A percentile compares a stretch with the other conserved stretches of the same genome.
These are phyloP conservation scores for Leptobrachium leishanense DNA, from an alignment of 2,113 vertebrate species.

Conservation along the genomic window DNA sequence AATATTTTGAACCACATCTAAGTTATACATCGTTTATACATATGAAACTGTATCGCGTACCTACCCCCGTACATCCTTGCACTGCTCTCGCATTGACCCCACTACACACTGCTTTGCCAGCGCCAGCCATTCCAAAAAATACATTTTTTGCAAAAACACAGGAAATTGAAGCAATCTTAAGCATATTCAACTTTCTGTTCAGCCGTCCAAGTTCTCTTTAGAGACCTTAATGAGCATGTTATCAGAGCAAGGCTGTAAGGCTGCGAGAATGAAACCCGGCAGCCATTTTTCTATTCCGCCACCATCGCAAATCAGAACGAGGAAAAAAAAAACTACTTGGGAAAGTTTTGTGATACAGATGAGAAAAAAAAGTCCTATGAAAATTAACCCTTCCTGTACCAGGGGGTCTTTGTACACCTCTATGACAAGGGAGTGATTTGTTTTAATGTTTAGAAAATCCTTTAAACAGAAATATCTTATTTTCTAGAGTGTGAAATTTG, in stretches of 20 bases:
- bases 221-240: slow-evolving; percentile 42
- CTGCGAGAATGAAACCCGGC: slow-evolving; percentile 1
- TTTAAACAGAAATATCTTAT: too few relatives aligned
- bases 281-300: slow-evolving; percentile 14
- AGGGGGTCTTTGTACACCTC: too few relatives aligned
- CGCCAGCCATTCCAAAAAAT: slow-evolving; percentile 46
- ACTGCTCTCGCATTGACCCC: slow-evolving; percentile 44
- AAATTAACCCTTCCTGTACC: too few relatives aligned
- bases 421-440: too few relatives aligned
- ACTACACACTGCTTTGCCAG: slow-evolving; percentile 35
- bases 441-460: too few relatives aligned
- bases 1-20: too few relatives aligned
- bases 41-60: neutral
- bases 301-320: neutral
- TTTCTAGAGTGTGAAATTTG: too few relatives aligned
- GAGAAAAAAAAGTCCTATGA: too few relatives aligned
- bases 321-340: neutral
- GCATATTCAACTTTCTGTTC: slow-evolving; percentile 44
- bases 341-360: neutral
- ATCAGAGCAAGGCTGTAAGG: slow-evolving; percentile 32
- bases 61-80: neutral
- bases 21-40: too few relatives aligned
- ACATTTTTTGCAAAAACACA: slow-evolving; percentile 50
- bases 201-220: slow-evolving; percentile 46
- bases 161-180: slow-evolving; percentile 51